A percentile compares a stretch with the other conserved stretches of the same genome.
These are phyloP conservation scores for Cheilosia grossa DNA, from an alignment of 2,888 invertebrate genomes.

Conservation along the genomic window DNA sequence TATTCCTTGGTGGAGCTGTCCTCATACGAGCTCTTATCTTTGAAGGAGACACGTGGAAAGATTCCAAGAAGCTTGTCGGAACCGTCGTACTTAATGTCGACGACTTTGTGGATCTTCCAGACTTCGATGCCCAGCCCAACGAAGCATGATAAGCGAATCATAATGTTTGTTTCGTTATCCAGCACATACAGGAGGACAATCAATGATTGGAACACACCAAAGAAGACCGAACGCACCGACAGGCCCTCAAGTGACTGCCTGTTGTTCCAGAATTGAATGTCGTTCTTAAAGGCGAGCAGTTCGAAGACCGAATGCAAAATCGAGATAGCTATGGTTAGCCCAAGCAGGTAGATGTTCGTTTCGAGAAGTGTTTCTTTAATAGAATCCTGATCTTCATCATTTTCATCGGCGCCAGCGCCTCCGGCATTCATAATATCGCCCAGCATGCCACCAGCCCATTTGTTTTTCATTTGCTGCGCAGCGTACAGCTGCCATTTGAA, in stretches of 20 bases:
- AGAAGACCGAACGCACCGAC: constrained; percentile 98
- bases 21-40: constrained; percentile 98
- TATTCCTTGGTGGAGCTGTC: constrained; percentile 96
- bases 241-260: constrained; percentile 98
- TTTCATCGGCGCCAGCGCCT: constrained; percentile 88
- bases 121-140: constrained; percentile 97
- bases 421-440: constrained; percentile 88
- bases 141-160: constrained; percentile 96
- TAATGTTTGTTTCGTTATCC: constrained; percentile 99
- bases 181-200: constrained; percentile 98
- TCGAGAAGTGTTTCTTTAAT: constrained; percentile 97
- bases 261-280: constrained; percentile 99
- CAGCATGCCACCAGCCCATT: constrained; percentile 88
- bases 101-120: constrained; percentile 99
- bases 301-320: constrained; percentile 99
- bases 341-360: constrained; percentile 97
- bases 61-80: constrained; percentile 90
- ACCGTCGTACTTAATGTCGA: constrained; percentile 91
- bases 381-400: constrained; percentile 94
- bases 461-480: constrained; percentile 96
- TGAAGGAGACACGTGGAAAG: constrained; percentile 91
- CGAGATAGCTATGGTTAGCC: constrained; percentile 94
- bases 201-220: constrained; percentile 98
- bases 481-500: constrained; percentile 99
- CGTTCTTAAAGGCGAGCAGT: constrained; percentile 99